phyloP scores from a whole-genome alignment of 2,797 vertebrate genomes.

The Leptoclinus maculatus region DNA sequence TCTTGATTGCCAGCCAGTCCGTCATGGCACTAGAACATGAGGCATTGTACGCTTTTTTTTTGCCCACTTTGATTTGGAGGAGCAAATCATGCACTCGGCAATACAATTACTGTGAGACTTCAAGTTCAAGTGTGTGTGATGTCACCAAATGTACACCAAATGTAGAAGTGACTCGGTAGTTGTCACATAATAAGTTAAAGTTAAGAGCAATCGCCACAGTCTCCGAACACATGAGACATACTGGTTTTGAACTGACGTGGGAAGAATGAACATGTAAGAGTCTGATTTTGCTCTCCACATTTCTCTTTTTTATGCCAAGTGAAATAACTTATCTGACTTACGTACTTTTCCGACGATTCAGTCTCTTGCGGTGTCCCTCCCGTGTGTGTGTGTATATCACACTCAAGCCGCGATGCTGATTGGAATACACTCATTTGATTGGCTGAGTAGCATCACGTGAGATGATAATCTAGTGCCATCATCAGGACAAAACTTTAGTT shows the following conservation, averaged over 20 bases:
- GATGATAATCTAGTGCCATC: neutral
- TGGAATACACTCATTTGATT: no score
- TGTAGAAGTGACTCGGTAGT: neutral
- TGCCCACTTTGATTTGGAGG: neutral
- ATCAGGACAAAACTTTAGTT: neutral
- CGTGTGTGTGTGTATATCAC: no score
- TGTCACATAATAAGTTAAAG: neutral
- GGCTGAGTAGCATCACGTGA: no score
- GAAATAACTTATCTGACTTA: no score
- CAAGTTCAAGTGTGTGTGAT: neutral
- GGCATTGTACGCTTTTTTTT: slow-evolving; percentile 4
- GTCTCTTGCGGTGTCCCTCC: no score
- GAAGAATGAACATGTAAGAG: no score
- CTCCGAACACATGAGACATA: no score
- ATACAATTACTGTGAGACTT: slow-evolving; percentile 1
- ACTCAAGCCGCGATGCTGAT: no score
- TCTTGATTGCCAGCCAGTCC: slow-evolving; percentile 16
- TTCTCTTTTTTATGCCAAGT: no score
- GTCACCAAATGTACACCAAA: neutral
- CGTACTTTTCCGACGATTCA: no score
- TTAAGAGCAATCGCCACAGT: neutral
- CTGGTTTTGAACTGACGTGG: no score
- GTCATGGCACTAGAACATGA: slow-evolving; percentile 16
- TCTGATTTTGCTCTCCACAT: no score
- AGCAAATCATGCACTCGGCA: neutral